A percentile compares a stretch with the other conserved stretches of the same genome.
These are phyloP conservation scores for Emys orbicularis DNA, from an alignment of 2,797 vertebrate genomes.

Conservation along the genomic window DNA sequence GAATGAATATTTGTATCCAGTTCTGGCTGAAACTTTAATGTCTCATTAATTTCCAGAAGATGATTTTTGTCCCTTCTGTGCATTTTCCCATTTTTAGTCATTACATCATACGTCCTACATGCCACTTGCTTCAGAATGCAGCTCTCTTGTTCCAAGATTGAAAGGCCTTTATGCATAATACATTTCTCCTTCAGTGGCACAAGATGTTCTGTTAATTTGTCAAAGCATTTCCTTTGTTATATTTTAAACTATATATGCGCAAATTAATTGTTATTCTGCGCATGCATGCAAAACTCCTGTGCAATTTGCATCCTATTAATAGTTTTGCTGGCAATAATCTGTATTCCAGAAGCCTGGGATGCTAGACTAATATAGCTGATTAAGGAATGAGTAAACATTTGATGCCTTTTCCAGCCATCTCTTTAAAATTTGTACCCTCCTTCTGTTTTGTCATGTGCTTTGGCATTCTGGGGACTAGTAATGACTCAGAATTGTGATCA, in stretches of 20 bases:
- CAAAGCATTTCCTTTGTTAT: constrained; percentile 38
- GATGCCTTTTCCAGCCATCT: constrained; percentile 48
- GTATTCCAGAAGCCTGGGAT: neutral
- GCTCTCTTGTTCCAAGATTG: constrained; percentile 6
- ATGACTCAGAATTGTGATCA: neutral
- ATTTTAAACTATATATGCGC: constrained; percentile 42
- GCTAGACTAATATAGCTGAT: constrained; percentile 12
- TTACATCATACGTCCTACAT: constrained; percentile 46
- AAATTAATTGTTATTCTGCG: neutral
- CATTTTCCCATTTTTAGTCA: constrained; percentile 3
- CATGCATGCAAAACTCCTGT: neutral
- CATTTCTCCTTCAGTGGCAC: constrained; percentile 35
- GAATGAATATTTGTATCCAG: neutral
- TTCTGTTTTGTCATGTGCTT: neutral
- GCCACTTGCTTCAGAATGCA: constrained; percentile 28
- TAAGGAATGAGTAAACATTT: constrained; percentile 50
- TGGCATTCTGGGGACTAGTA: constrained; percentile 11
- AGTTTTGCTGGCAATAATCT: constrained; percentile 3
- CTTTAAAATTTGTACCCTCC: constrained; percentile 29
- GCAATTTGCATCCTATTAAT: constrained; percentile 42
- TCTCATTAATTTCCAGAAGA: constrained; percentile 4
- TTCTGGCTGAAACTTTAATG: constrained; percentile 39
- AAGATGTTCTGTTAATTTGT: constrained; percentile 40
- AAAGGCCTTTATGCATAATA: constrained; percentile 9
- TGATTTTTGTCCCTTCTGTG: constrained; percentile 33